phyloP scores from a whole-genome alignment of 2,888 invertebrate genomes.

The Eupithecia tripunctaria region DNA sequence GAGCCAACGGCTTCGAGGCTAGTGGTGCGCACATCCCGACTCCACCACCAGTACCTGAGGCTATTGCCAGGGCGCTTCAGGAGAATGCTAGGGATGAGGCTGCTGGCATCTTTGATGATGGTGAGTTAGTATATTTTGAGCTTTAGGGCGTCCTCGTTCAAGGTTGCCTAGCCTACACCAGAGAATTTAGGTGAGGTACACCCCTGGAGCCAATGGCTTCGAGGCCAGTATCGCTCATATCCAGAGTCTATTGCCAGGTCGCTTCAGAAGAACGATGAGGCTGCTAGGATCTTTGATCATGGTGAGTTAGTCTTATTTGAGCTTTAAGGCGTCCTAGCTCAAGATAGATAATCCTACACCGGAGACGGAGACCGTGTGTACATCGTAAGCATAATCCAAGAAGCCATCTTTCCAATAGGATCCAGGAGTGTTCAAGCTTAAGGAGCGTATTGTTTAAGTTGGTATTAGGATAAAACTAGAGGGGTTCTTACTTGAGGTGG shows the following conservation, averaged over 20 bases:
- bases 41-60: conserved; percentile 84
- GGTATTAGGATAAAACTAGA: not conserved
- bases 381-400: too few species aligned
- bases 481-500: too few species aligned
- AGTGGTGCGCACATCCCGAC: conserved; percentile 84
- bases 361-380: too few species aligned
- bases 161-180: conserved; percentile 72
- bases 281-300: conserved; percentile 81
- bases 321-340: not conserved
- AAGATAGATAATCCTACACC: too few species aligned
- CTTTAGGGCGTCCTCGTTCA: not conserved
- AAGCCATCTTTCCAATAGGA: too few species aligned
- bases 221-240: conserved; percentile 83
- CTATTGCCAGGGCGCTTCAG: conserved; percentile 79
- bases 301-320: conserved; percentile 55
- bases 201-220: conserved; percentile 78
- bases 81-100: conserved; percentile 83
- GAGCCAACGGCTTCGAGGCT: conserved; percentile 79
- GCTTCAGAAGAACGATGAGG: conserved; percentile 80
- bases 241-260: conserved; percentile 83
- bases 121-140: conserved; percentile 50
- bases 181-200: conserved; percentile 83
- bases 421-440: too few species aligned
- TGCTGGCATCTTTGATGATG: conserved; percentile 81
- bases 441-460: not conserved